A percentile compares a stretch with the other conserved stretches of the same genome.
Evolutionary conservation across 53 echinoderm and acorn worm genomes (phyloP).

Genomic region (Arbacia lixula): DNA sequence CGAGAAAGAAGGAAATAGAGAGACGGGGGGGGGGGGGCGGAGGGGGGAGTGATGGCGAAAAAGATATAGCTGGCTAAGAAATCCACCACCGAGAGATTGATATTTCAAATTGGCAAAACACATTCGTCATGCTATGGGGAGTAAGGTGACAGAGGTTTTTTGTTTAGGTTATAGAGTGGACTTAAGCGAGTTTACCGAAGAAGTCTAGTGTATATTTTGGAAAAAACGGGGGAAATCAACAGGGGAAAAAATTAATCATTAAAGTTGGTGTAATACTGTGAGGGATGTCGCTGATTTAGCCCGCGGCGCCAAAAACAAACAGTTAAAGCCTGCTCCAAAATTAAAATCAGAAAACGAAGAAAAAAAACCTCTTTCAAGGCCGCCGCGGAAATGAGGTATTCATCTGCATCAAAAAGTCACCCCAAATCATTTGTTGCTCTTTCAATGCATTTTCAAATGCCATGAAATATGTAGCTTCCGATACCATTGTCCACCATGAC

Average conservation of each 20-base stretch:
- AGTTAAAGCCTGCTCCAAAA: slow-evolving; percentile 16
- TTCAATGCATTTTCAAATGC: slow-evolving; percentile 51
- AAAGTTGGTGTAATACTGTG: not conserved
- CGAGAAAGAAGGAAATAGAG: too few relatives aligned
- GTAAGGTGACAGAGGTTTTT: slow-evolving; percentile 23
- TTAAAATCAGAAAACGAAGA: too few relatives aligned
- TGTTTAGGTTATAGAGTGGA: not conserved
- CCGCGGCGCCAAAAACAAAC: slow-evolving; percentile 17
- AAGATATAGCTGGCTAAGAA: too few relatives aligned
- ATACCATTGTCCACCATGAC: slow-evolving; percentile 43
- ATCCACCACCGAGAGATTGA: too few relatives aligned
- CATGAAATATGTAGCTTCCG: slow-evolving; percentile 59
- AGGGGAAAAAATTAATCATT: not conserved
- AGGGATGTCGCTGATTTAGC: slow-evolving; percentile 4
- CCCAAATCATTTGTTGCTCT: slow-evolving; percentile 26
- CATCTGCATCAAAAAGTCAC: slow-evolving; percentile 38
- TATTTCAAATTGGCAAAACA: too few relatives aligned
- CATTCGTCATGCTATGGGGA: slow-evolving; percentile 33
- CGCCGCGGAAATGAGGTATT: slow-evolving; percentile 48
- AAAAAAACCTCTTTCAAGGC: slow-evolving; percentile 15
- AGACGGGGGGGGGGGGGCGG: too few relatives aligned
- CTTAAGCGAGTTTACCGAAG: not conserved
- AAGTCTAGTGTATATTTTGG: slow-evolving; percentile 11
- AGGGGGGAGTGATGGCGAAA: too few relatives aligned
- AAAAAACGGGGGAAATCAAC: not conserved